Evolutionary conservation across 2,113 vertebrate genomes (phyloP), one percentile per base, ranked within the genome.

Genomic region (Lonchura striata): DNA sequence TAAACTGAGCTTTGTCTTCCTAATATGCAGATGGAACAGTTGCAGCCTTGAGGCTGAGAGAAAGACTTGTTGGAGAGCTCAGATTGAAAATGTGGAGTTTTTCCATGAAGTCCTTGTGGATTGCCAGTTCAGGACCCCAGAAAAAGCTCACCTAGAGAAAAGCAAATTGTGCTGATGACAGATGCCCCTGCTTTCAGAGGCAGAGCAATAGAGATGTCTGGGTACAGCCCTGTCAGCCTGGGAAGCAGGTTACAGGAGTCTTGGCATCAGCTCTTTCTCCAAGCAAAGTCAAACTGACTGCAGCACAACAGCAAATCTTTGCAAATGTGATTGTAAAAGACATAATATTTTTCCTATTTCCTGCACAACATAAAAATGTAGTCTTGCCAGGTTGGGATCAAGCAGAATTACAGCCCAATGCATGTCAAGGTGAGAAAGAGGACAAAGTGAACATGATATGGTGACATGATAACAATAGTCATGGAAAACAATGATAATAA

Each of bases 401-500:
- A 90, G 59, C 13, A 75, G 87, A 94, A 93, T 90, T 90, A 52
- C 31, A 93, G 47, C 18, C n/a, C 70, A 77, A 77, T 0, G 0
- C 42, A 11, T 18, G 69, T 78, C 75, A 86, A 90, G 88, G 82
- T 86, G 90, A 92, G 76, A 63, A 94, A 95, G 63, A 69, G 49
- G 88, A 90, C 20, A 37, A 87, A 80, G 28, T 56, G 71, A 94
- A 88, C 47, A 63, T 37, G 75, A 80, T 83, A 83, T 33, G 41
- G 28, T 94, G 90, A 71, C 46, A 68, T 52, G 64, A 78, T 93
- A 82, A 91, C 90, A 93, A 81, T 37, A 93, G 59, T 41, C 42
- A 77, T 27, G 44, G 87, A 80, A 83, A 96, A 81, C 71, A 91
- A 88, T 66, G 39, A 77, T 69, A 85, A 92, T 82, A 94, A 77